Evolutionary conservation across 2,113 vertebrate species (phyloP).

Genomic region (Corythornis cristatus): DNA sequence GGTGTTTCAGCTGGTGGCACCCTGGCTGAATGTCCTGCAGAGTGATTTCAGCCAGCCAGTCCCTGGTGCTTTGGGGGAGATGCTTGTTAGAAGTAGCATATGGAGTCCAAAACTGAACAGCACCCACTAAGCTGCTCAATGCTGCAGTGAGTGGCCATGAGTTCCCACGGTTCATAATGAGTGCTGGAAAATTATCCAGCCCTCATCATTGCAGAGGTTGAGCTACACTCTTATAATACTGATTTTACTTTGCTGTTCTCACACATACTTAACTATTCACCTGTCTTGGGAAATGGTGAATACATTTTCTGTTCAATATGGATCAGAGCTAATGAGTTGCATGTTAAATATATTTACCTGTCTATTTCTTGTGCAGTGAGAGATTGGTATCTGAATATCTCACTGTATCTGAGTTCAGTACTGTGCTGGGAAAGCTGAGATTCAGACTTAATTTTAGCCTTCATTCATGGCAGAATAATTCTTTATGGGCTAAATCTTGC

Average conservation of each 20-base stretch:
- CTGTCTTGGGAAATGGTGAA: background rate
- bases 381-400: background rate
- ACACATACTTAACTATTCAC: background rate
- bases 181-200: background rate
- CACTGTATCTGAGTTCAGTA: background rate
- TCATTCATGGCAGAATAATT: constrained; percentile 7
- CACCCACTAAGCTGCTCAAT: background rate
- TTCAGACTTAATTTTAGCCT: constrained; percentile 31
- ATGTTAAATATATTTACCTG: constrained; percentile 21
- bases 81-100: background rate
- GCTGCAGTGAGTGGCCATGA: background rate
- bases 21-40: background rate
- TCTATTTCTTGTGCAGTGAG: background rate
- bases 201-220: background rate
- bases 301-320: background rate
- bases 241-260: background rate
- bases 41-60: background rate
- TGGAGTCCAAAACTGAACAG: background rate
- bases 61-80: background rate
- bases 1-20: background rate
- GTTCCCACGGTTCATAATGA: background rate
- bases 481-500: background rate
- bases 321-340: background rate
- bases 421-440: background rate
- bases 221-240: background rate